phyloP scores from a whole-genome alignment of 1,140 invertebrate genomes.

The Neuroterus valhalla region DNA sequence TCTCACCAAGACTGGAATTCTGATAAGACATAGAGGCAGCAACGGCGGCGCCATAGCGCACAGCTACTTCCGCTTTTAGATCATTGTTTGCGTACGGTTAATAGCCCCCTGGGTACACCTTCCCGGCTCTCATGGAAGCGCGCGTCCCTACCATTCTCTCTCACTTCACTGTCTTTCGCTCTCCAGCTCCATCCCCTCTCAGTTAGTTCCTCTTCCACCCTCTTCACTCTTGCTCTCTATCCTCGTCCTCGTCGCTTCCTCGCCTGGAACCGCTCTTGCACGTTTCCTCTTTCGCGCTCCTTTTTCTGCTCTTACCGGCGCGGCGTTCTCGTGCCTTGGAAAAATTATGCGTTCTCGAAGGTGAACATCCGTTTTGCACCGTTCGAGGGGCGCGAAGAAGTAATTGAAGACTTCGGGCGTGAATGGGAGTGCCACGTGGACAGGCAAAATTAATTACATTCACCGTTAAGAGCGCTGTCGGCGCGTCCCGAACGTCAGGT shows the following conservation, averaged over 20 bases:
- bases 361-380: slow-evolving; percentile 66
- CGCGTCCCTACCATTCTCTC: slow-evolving; percentile 51
- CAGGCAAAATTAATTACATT: slow-evolving; percentile 61
- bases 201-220: not conserved
- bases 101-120: slow-evolving; percentile 69
- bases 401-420: slow-evolving; percentile 64
- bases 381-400: slow-evolving; percentile 38
- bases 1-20: slow-evolving; percentile 64
- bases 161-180: slow-evolving; percentile 37
- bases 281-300: slow-evolving; percentile 40
- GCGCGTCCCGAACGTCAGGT: not conserved
- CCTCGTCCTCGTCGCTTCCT: not conserved
- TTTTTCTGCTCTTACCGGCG: slow-evolving; percentile 48
- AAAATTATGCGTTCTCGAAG: slow-evolving; percentile 64
- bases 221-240: slow-evolving; percentile 28
- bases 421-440: slow-evolving; percentile 63
- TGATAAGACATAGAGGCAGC: slow-evolving; percentile 63
- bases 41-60: slow-evolving; percentile 43
- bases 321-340: slow-evolving; percentile 52
- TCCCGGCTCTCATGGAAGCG: slow-evolving; percentile 58
- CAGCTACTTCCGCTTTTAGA: slow-evolving; percentile 69
- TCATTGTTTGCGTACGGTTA: slow-evolving; percentile 74
- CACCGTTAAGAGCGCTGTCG: slow-evolving; percentile 46
- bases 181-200: slow-evolving; percentile 36
- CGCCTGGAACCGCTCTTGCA: slow-evolving; percentile 2